Base-by-base conservation (phyloP, 1,140 invertebrate genomes). In the Tetragnatha versicolor region DNA sequence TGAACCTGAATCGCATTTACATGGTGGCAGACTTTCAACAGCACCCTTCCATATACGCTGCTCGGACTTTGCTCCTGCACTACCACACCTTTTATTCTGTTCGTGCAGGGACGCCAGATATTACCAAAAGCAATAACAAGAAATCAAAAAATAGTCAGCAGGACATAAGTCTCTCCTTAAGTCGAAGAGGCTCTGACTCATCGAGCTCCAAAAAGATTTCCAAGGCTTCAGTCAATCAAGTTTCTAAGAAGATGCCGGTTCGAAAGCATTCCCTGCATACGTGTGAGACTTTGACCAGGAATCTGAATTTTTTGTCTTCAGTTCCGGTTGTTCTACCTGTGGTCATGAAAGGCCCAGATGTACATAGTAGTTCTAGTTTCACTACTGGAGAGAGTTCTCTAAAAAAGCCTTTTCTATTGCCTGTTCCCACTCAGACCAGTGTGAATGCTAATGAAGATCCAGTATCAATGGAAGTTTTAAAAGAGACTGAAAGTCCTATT, bases 1-100 rank as follows among this genome's bases (percentile, higher is more conserved):
- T 96, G 53, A 97, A 98, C 88, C 86, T 98, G 2, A 96, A 96
- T 85, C 87, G 94, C 65, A 90, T 95, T 61, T 96, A 95, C 87
- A 86, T 92, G 31, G 90, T 91, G 84, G 93, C 94, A 20, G 91
- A 90, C 31, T 86, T 89, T 7, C 88, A 87, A 77, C 88, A 92
- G 39, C 93, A 96, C 87, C 94, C 94, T 2, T 91, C 93, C 0
- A 90, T 96, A 80, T 94, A 90, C 86, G 93, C 93, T 61, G 92
- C 93, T 29, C 91, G 92, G 83, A 89, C 90, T 81, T 86, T 94
- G 22, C 90, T 95, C 68, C 90, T 93, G 84, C 93, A 90, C 82
- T 86, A 87, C 58, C 86, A 87, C 70, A 53, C 47, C 2, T 35
- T 31, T 9, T 77, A 77, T 39, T 51, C 73, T 33, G 29, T 27